Percentiles rank a stretch among this genome's conserved stretches.
phyloP scores from a whole-genome alignment of 2,888 invertebrate genomes.

The Balanococcus diminutus region DNA sequence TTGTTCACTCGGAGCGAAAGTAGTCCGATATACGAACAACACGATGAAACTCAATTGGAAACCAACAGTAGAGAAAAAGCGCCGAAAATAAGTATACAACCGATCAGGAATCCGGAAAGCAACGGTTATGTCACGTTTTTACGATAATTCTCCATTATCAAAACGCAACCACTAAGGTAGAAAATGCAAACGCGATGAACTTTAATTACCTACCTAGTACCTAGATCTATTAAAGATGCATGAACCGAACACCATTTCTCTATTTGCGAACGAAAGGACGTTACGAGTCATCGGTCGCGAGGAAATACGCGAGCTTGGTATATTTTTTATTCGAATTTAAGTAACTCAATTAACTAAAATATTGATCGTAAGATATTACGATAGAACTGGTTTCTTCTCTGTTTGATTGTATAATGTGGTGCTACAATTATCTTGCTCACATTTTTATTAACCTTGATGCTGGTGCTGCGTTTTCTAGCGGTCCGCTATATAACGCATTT shows the following conservation, averaged over 20 bases:
- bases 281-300: background rate
- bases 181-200: constrained; percentile 30
- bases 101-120: constrained; percentile 29
- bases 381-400: constrained; percentile 13
- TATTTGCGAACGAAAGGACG: background rate
- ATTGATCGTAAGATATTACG: constrained; percentile 23
- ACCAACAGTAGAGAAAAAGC: background rate
- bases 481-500: constrained; percentile 16
- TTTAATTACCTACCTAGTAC: constrained; percentile 4
- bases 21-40: background rate
- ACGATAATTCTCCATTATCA: constrained; percentile 20
- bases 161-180: background rate
- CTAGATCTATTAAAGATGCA: constrained; percentile 24
- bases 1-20: background rate
- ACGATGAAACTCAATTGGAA: background rate
- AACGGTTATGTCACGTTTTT: constrained; percentile 36
- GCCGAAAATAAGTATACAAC: background rate
- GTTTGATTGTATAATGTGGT: constrained; percentile 30
- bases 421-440: constrained; percentile 33
- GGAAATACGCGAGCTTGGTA: background rate
- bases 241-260: background rate
- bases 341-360: constrained; percentile 33
- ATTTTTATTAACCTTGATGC: constrained; percentile 37
- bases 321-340: background rate
- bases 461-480: background rate